These are phyloP conservation scores for Papilio aristodemus DNA, from an alignment of 1,140 invertebrate genomes.

Conservation along the genomic window DNA sequence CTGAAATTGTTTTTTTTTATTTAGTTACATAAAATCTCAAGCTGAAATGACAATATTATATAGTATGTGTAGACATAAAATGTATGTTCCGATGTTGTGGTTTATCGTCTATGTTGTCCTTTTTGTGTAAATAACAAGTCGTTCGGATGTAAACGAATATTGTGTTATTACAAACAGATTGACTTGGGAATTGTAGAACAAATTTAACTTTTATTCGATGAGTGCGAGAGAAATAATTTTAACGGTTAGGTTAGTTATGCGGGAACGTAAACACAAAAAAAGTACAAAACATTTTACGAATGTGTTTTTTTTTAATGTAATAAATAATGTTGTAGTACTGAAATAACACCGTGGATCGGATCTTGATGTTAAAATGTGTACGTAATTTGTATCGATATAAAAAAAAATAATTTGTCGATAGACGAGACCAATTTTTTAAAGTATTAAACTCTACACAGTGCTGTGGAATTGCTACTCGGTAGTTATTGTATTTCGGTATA, in stretches of 20 bases:
- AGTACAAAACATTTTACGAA: conserved; percentile 67
- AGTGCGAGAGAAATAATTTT: conserved; percentile 58
- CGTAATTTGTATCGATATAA: conserved; percentile 45
- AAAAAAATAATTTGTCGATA: conserved; percentile 45
- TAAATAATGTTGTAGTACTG: conserved; percentile 39
- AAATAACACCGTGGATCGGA: conserved; percentile 47
- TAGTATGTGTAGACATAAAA: neutral
- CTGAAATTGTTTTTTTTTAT: neutral
- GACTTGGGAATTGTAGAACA: conserved; percentile 65
- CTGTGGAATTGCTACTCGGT: conserved; percentile 57
- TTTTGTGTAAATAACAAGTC: conserved; percentile 59
- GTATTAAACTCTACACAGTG: conserved; percentile 43
- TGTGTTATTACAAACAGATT: conserved; percentile 58
- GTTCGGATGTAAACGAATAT: conserved; percentile 50
- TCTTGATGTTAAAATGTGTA: conserved; percentile 55
- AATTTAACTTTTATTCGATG: conserved; percentile 53
- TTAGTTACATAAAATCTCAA: conserved; percentile 20
- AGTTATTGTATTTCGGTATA: conserved; percentile 39
- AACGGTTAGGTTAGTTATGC: conserved; percentile 58
- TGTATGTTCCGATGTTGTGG: conserved; percentile 1
- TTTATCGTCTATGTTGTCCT: conserved; percentile 46
- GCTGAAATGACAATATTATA: conserved; percentile 2
- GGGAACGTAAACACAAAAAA: conserved; percentile 58
- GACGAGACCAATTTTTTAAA: conserved; percentile 54
- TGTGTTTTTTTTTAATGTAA: conserved; percentile 52